Percentiles rank a stretch among this genome's conserved stretches.
phyloP scores from a whole-genome alignment of 2,797 vertebrate species.

The Anguilla megastoma region DNA sequence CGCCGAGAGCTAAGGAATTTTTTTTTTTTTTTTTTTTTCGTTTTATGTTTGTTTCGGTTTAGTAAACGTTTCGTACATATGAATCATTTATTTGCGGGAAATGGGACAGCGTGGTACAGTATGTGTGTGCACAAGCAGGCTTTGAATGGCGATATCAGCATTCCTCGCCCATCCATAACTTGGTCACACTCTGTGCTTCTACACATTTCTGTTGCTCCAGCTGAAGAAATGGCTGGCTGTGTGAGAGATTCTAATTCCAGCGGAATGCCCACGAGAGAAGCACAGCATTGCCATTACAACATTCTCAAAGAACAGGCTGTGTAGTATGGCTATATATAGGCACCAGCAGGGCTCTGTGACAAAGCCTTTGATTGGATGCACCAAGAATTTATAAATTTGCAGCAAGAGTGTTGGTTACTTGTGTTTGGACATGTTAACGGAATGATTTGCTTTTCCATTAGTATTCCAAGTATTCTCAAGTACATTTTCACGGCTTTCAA shows the following conservation, averaged over 20 bases:
- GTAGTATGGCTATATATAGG: background rate
- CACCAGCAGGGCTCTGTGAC: constrained; percentile 20
- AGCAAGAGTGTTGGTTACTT: background rate
- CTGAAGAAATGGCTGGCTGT: constrained; percentile 54
- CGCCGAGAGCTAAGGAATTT: constrained; percentile 11
- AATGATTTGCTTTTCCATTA: background rate
- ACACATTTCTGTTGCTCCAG: constrained; percentile 63
- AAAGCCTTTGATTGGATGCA: background rate
- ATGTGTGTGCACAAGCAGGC: constrained; percentile 46
- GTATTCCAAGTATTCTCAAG: background rate
- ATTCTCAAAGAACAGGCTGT: constrained; percentile 48
- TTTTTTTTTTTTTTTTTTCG: background rate
- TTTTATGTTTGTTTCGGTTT: background rate
- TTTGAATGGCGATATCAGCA: constrained; percentile 64
- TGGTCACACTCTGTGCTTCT: constrained; percentile 64
- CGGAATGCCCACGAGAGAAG: constrained; percentile 53
- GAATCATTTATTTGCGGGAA: constrained; percentile 58
- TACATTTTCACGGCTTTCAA: background rate
- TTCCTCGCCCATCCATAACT: constrained; percentile 56
- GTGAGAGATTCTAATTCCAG: constrained; percentile 47
- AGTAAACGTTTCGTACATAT: constrained; percentile 38
- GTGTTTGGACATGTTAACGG: background rate
- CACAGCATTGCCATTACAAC: constrained; percentile 21
- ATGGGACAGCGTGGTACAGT: constrained; percentile 47
- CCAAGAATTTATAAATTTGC: background rate